Evolutionary conservation across 2,113 vertebrate genomes (phyloP).

Genomic region (Catharus minimus): DNA sequence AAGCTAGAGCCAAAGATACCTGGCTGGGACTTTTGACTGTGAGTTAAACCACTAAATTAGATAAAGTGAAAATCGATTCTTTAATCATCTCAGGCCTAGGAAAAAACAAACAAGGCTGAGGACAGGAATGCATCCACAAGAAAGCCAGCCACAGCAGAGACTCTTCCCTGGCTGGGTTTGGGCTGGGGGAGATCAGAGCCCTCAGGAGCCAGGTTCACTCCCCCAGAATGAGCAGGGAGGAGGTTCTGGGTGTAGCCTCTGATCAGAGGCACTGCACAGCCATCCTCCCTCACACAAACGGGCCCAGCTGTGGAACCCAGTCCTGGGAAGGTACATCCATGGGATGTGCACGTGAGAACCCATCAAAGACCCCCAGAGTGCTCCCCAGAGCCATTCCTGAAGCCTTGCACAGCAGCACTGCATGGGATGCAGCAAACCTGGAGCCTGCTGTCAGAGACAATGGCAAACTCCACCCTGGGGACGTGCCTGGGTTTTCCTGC

Average conservation of each 20-base stretch:
- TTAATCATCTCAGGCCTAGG: not conserved
- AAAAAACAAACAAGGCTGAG: no score
- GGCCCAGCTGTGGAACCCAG: not conserved
- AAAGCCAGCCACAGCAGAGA: not conserved
- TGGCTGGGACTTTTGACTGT: not conserved
- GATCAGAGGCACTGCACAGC: not conserved
- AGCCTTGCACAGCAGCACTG: not conserved
- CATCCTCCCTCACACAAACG: not conserved
- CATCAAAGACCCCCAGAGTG: rapidly evolving
- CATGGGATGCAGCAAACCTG: rapidly evolving
- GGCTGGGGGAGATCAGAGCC: not conserved
- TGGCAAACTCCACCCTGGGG: not conserved
- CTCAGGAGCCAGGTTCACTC: not conserved
- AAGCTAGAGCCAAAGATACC: not conserved
- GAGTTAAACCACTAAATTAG: not conserved
- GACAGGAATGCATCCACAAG: not conserved
- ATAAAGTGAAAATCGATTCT: not conserved
- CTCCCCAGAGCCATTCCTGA: not conserved
- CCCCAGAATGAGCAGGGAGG: not conserved
- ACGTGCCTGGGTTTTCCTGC: rapidly evolving
- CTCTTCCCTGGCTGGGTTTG: not conserved
- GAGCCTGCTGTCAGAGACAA: rapidly evolving
- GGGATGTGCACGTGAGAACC: rapidly evolving
- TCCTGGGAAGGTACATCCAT: not conserved
- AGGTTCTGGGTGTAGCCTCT: no score